A percentile compares a stretch with the other conserved stretches of the same genome.
Evolutionary conservation across 2,113 vertebrate species (phyloP).

Genomic region (Ramphastos sulfuratus): DNA sequence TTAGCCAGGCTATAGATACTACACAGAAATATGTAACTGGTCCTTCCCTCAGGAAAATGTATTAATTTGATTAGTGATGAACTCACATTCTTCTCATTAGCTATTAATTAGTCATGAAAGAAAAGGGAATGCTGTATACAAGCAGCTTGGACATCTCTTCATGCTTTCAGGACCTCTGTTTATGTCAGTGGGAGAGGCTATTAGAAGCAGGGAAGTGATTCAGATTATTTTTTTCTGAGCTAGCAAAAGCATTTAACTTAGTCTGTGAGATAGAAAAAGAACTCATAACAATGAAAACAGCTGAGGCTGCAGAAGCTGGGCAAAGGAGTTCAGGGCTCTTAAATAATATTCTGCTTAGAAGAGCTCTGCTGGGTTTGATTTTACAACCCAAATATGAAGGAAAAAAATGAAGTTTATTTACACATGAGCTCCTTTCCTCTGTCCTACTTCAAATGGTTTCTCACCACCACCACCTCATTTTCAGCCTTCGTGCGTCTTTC

Average conservation of each 20-base stretch:
- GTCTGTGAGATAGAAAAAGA: neutral
- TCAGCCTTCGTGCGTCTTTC: neutral
- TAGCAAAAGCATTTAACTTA: constrained; percentile 9
- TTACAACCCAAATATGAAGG: neutral
- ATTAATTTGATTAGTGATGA: constrained; percentile 7
- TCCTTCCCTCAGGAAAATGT: neutral
- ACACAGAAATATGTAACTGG: neutral
- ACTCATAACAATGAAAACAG: neutral
- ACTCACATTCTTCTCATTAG: neutral
- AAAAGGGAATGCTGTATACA: constrained; percentile 5
- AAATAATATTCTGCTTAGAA: neutral
- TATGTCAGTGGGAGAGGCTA: neutral
- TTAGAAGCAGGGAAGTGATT: neutral
- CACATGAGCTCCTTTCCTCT: neutral
- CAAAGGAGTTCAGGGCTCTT: neutral
- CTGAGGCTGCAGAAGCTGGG: neutral
- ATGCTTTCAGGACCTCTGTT: neutral
- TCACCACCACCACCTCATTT: neutral
- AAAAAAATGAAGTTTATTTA: neutral
- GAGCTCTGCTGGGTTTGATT: neutral
- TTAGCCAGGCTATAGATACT: neutral
- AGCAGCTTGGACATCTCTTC: constrained; percentile 14
- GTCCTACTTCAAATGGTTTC: neutral
- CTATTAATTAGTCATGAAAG: neutral
- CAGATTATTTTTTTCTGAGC: constrained; percentile 5